A percentile compares a stretch with the other conserved stretches of the same genome.
These are phyloP conservation scores for Otolemur garnettii DNA, from an alignment of 2,113 vertebrate genomes.

Conservation along the genomic window DNA sequence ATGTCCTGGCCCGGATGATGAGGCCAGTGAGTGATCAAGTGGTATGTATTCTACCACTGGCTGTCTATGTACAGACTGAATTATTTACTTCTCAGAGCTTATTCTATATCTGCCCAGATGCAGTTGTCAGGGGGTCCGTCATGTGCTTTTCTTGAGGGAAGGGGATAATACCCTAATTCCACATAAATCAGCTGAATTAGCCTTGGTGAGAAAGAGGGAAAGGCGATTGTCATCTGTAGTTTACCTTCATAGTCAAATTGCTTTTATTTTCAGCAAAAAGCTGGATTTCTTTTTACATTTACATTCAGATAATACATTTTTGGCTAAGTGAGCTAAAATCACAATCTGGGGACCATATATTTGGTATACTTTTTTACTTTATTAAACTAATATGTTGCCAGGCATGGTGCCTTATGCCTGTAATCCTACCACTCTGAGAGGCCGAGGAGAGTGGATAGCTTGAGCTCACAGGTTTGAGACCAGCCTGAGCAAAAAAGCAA, in stretches of 20 bases:
- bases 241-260: background rate
- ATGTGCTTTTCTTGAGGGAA: background rate
- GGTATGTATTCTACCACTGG: conserved; percentile 87
- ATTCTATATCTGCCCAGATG: background rate
- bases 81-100: conserved; percentile 4
- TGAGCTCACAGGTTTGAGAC: no score
- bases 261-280: background rate
- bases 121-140: background rate
- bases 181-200: background rate
- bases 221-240: background rate
- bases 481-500: no score
- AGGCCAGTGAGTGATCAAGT: conserved; percentile 97
- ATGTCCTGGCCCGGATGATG: conserved; percentile 98
- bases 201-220: background rate
- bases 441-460: no score
- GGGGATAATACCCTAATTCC: background rate
- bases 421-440: no score
- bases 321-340: background rate
- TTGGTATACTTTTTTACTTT: background rate
- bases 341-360: background rate
- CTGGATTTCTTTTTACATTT: background rate
- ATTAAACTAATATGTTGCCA: background rate
- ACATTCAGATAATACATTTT: conserved; percentile 42
- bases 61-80: conserved; percentile 37
- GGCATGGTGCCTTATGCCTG: no score